phyloP scores from a whole-genome alignment of 2,888 invertebrate species.

The Drosophila vallismaia region DNA sequence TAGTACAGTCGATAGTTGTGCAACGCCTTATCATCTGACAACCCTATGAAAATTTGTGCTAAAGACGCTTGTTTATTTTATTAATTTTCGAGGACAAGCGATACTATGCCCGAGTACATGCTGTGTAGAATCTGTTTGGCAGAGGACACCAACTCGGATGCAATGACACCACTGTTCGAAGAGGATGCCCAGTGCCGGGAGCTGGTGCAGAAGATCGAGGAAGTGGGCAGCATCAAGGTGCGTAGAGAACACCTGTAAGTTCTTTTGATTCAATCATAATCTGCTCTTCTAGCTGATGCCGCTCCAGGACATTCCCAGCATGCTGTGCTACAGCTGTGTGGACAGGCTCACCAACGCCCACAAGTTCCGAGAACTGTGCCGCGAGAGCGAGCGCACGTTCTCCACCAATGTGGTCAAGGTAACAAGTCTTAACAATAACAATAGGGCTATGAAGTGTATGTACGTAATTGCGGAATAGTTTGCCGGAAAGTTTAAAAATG shows the following conservation, averaged over 20 bases:
- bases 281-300: slow-evolving; percentile 66
- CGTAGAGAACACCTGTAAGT: neutral
- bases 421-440: neutral
- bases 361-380: slow-evolving; percentile 80
- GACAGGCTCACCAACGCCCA: slow-evolving; percentile 71
- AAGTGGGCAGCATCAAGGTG: slow-evolving; percentile 81
- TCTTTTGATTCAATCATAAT: neutral
- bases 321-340: slow-evolving; percentile 80
- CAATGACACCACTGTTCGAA: slow-evolving; percentile 77
- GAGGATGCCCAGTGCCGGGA: slow-evolving; percentile 62
- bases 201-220: slow-evolving; percentile 79
- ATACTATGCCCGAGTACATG: slow-evolving; percentile 74
- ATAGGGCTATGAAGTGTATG: too few species aligned
- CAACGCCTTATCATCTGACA: slow-evolving; percentile 9
- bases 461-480: too few species aligned
- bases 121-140: slow-evolving; percentile 80
- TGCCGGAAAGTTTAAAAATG: too few species aligned
- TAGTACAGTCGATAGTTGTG: slow-evolving; percentile 5
- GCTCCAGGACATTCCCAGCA: slow-evolving; percentile 79
- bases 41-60: slow-evolving; percentile 7
- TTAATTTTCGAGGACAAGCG: slow-evolving; percentile 1
- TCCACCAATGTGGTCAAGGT: slow-evolving; percentile 77
- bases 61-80: slow-evolving; percentile 33
- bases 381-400: slow-evolving; percentile 79
- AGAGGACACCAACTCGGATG: slow-evolving; percentile 67